Evolutionary conservation across 2,888 invertebrate species (phyloP).

Genomic region (Cyaniris semiargus): DNA sequence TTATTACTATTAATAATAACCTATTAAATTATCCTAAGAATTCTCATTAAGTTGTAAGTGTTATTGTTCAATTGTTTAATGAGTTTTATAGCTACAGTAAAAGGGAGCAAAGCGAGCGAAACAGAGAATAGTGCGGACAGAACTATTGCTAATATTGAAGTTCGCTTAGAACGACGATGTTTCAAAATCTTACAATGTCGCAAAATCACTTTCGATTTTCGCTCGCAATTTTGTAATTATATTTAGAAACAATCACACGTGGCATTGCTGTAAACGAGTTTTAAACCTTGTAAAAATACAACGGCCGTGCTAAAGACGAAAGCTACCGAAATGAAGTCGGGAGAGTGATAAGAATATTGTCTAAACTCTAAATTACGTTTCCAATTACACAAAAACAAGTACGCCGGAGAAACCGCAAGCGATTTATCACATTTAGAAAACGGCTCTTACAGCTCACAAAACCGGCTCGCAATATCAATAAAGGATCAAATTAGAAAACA

Average conservation of each 20-base stretch:
- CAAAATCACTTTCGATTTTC: constrained; percentile 22
- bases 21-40: constrained; percentile 9
- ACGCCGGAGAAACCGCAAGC: background rate
- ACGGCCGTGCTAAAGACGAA: background rate
- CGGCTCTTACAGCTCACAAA: constrained; percentile 2
- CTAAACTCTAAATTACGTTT: background rate
- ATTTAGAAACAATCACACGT: constrained; percentile 3
- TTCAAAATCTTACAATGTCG: constrained; percentile 19
- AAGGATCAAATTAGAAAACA: constrained; percentile 16
- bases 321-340: background rate
- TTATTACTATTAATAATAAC: constrained; percentile 9
- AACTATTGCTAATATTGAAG: constrained; percentile 3
- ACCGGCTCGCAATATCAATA: constrained; percentile 13
- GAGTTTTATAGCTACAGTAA: background rate
- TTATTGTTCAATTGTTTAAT: constrained; percentile 15
- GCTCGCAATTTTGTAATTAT: constrained; percentile 14
- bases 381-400: constrained; percentile 1
- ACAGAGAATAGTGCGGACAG: background rate
- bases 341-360: background rate
- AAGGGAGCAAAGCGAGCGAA: background rate
- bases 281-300: background rate
- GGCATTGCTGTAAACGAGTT: constrained; percentile 3
- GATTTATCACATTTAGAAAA: constrained; percentile 14
- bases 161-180: background rate
- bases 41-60: constrained; percentile 3